phyloP scores from a whole-genome alignment of 2,797 vertebrate species.

The Euphonia xanthogaster region DNA sequence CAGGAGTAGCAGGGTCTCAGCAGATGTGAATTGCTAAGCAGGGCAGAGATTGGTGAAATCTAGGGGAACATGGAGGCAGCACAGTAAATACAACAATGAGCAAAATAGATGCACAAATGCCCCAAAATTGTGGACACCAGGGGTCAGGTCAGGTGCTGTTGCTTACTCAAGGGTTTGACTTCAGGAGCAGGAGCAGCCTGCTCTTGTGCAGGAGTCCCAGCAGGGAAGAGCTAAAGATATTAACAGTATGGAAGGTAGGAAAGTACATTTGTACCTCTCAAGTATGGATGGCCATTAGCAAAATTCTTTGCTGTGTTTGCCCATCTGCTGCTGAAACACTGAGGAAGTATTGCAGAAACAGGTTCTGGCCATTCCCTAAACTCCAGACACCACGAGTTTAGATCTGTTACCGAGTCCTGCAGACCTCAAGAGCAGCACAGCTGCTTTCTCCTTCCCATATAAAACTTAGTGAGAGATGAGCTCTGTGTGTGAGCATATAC shows the following conservation, averaged over 20 bases:
- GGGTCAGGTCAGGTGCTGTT: not conserved
- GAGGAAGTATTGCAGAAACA: not conserved
- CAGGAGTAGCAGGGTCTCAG: not conserved
- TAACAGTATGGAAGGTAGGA: not conserved
- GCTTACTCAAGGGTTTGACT: not conserved
- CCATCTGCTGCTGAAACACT: not conserved
- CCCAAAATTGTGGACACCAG: not conserved
- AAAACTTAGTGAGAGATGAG: not conserved
- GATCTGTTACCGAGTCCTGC: not conserved
- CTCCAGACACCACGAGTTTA: not conserved
- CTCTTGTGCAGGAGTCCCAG: not conserved
- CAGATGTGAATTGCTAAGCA: not conserved
- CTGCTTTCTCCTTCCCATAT: not conserved
- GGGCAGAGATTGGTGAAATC: not conserved
- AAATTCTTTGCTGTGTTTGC: not conserved
- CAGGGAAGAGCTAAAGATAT: not conserved
- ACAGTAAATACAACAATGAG: not conserved
- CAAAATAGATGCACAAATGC: not conserved
- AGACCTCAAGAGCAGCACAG: not conserved
- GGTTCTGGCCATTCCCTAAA: not conserved
- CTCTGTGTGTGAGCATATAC: not conserved
- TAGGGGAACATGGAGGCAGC: not conserved
- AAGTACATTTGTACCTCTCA: not conserved
- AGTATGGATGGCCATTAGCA: not conserved
- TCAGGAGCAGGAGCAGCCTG: not conserved